A percentile compares a stretch with the other conserved stretches of the same genome.
phyloP scores from a whole-genome alignment of 2,888 invertebrate genomes.

The Cremastobaeus sp. region DNA sequence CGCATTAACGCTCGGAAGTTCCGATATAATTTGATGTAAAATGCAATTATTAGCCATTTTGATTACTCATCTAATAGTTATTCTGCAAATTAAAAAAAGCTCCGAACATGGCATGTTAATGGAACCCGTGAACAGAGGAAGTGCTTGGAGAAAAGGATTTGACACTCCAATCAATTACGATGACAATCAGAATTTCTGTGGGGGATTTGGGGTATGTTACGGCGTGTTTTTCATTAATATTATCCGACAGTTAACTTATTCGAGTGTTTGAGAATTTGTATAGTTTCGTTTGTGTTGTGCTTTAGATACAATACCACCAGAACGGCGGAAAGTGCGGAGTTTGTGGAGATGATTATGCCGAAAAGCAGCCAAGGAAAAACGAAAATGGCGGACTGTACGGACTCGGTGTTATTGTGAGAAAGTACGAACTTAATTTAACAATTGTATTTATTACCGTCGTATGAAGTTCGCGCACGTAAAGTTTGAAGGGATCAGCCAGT shows the following conservation, averaged over 20 bases:
- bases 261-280: background rate
- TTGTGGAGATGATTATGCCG: constrained; percentile 80
- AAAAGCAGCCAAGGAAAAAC: constrained; percentile 78
- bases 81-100: constrained; percentile 63
- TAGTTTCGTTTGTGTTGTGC: background rate
- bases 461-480: too few species aligned
- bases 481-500: too few species aligned
- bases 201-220: constrained; percentile 79
- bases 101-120: constrained; percentile 80
- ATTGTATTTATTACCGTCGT: too few species aligned
- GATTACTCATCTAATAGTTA: too few species aligned
- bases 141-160: constrained; percentile 80
- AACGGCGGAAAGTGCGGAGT: constrained; percentile 80
- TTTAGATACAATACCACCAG: constrained; percentile 76
- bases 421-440: constrained; percentile 70
- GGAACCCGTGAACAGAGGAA: constrained; percentile 80
- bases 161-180: constrained; percentile 79
- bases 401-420: constrained; percentile 78
- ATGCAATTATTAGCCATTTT: too few species aligned
- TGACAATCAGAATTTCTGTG: constrained; percentile 80
- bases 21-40: too few species aligned
- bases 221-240: background rate
- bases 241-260: background rate
- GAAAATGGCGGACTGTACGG: constrained; percentile 80
- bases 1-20: background rate